Conservation (phyloP, 1,140 invertebrate species). For the Saccostrea glomerata region DNA sequence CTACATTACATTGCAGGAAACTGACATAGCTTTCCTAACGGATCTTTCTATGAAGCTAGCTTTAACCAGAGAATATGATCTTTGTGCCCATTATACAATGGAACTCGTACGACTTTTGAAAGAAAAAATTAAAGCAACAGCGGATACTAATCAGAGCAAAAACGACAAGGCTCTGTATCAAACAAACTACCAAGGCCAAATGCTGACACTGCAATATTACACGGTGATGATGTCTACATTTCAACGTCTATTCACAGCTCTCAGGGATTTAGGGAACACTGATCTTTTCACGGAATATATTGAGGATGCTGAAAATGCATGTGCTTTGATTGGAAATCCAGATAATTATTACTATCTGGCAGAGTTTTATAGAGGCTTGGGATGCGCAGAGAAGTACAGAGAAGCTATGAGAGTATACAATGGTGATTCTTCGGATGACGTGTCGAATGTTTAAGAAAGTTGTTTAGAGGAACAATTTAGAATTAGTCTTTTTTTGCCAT, state of each 20-base stretch:
- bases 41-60: neutral
- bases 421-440: neutral
- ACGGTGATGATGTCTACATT: neutral
- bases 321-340: neutral
- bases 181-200: conserved; percentile 18
- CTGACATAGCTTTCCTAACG: neutral
- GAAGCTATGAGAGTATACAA: conserved; percentile 17
- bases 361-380: neutral
- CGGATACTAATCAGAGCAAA: neutral
- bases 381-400: neutral
- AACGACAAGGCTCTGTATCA: neutral
- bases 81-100: neutral
- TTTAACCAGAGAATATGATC: neutral
- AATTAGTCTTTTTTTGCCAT: no score
- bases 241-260: neutral
- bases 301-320: conserved; percentile 2
- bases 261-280: neutral
- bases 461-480: no score
- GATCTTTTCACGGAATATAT: conserved; percentile 30
- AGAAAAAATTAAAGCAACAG: neutral
- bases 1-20: neutral
- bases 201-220: neutral
- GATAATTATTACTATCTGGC: conserved; percentile 18
- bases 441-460: neutral
- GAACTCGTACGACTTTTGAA: neutral